Base-by-base conservation (phyloP, 2,113 vertebrate genomes). In the Elachura formosa region DNA sequence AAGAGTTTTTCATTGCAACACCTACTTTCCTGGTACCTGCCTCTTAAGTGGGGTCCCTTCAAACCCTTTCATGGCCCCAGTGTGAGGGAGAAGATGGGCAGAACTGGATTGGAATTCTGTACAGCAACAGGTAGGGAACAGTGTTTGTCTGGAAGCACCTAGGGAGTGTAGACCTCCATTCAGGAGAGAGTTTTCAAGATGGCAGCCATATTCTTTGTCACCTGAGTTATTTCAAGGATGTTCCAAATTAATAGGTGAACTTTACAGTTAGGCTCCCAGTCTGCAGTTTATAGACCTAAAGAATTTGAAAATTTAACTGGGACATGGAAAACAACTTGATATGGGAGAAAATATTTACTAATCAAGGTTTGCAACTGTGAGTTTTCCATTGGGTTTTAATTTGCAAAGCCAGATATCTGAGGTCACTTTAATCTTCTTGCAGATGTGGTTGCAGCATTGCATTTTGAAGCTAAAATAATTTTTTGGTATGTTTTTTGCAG, bases 141-240 rank as follows among this genome's bases (percentile, higher is more conserved):
- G 3, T 46, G 25, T 43, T 26, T n/a, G n/a, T n/a, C 40, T 61
- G 16, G 34, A 51, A 67, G 56, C 1, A 1, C 71, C 85, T 45
- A 16, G 29, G 48, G 66, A 67, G 13, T 2, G 0, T 3, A 55
- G 43, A 40, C 48, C 34, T 90, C 2, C 2, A 12, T 0, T 67
- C 52, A 72, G 52, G 62, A 93, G 43, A 62, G 38, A 11, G 12
- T 52, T 87, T 85, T 90, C 7, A 12, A 83, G 31, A 22, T 55
- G 4, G 5, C 58, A 85, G 71, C 23, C 26, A 2, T 34, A 6
- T 38, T 22, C 26, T 67, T 85, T 7, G 6, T 71, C 55, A 64
- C 56, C 40, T 34, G 24, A 67, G 29, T 52, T 79, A 5, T 55
- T 85, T 41, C 26, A 24, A 26, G 22, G 31, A 76, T 80, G n/a